Base-by-base conservation (phyloP, 2,888 invertebrate species). In the Tenthredo livida region DNA sequence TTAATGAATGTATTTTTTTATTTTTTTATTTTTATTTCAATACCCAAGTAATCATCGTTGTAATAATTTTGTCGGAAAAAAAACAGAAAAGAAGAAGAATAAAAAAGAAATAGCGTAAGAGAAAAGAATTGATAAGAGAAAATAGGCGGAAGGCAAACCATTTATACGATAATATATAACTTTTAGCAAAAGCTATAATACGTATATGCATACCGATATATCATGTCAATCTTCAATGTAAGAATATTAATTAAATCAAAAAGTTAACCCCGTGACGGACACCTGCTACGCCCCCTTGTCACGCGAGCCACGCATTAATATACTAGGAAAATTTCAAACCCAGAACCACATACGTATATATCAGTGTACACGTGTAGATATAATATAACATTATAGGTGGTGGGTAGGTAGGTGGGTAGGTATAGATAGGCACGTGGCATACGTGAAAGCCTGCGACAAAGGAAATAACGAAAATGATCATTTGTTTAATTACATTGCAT, bases 271-370 rank as follows among this genome's bases (percentile, higher is more conserved):
- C 61, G 61, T 61, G 61, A 61, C 61, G 61, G 61, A 61, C 61
- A 61, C 61, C 21, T 61, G 61, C 9, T 21, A 61, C 47, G 43
- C 73, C 43, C 72, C 15, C 40, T 73, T 73, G 73, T 47, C 73
- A 73, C 73, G 73, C 67, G 37, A 73, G 12, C 73, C 43, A 73
- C 15, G 25, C 73, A 67, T 67, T 67, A 67, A 17, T 29, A 33
- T 67, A 33, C 29, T 67, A 67, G 67, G 67, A 67, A 67, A 33
- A 67, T 25, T 67, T 67, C 15, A 33, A 67, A 67, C 29, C 67
- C 33, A 47, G 0, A 33, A 33, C 67, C 65, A 65, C 29, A 12
- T 12, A 65, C 21, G 2, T 10, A 12, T 65, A 29, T 1, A 54
- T 37, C 54, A 54, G n/a, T 17, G 5, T 17, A 54, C n/a, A 29